Percentiles rank a stretch among this genome's conserved stretches.
phyloP scores from a whole-genome alignment of 2,888 invertebrate species.

The Microctonus hyperodae region DNA sequence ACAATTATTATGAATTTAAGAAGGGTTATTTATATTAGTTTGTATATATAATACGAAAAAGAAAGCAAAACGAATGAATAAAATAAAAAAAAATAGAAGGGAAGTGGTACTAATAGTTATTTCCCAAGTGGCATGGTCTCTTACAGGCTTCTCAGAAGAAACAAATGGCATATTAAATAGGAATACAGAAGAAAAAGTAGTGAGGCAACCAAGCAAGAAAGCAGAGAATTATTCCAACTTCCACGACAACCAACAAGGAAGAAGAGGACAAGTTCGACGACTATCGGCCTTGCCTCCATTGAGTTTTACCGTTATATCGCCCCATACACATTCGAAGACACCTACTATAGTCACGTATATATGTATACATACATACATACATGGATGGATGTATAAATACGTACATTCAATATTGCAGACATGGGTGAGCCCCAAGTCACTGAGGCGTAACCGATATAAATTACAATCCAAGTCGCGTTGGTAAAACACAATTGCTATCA shows the following conservation, averaged over 20 bases:
- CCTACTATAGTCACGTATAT: not conserved
- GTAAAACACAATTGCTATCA: constrained; percentile 11
- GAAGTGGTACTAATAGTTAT: not conserved
- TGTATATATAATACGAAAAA: not conserved
- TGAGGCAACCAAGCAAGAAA: constrained; percentile 3
- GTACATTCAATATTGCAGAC: not conserved
- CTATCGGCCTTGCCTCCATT: constrained; percentile 17
- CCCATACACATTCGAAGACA: not conserved
- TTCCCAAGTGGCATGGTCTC: not conserved
- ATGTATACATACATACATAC: not conserved
- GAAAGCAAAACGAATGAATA: not conserved
- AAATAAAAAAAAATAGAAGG: not conserved
- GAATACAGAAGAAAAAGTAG: not conserved
- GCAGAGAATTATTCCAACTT: constrained; percentile 4
- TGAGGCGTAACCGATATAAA: constrained; percentile 25
- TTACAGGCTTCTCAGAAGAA: not conserved
- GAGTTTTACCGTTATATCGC: constrained; percentile 22
- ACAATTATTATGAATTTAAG: not conserved
- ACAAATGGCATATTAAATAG: constrained; percentile 2
- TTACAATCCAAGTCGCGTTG: constrained; percentile 17
- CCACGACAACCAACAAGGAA: not conserved
- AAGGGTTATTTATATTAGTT: not conserved
- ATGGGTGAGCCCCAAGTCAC: not conserved
- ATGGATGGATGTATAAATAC: not conserved
- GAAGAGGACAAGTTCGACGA: constrained; percentile 5